phyloP scores from a whole-genome alignment of 2,113 vertebrate species.

The Myxocyprinus asiaticus region DNA sequence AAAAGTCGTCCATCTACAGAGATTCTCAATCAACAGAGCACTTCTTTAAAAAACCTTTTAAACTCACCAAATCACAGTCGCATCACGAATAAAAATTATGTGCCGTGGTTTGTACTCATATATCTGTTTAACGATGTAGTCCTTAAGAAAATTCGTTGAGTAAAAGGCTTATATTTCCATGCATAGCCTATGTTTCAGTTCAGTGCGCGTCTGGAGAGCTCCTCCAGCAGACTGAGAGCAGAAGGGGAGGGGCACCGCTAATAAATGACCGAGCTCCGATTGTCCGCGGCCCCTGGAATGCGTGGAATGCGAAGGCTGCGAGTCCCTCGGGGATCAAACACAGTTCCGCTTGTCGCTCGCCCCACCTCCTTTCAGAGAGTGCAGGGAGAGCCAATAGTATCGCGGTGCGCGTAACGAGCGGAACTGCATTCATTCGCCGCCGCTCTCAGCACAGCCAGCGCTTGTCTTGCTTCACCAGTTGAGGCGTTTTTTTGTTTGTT shows the following conservation, averaged over 20 bases:
- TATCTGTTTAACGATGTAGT: conserved; percentile 30
- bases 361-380: conserved; percentile 5
- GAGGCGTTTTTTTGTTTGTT: conserved; percentile 8
- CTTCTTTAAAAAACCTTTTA: background rate
- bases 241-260: conserved; percentile 64
- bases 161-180: conserved; percentile 35
- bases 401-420: too few relatives aligned
- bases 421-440: too few relatives aligned
- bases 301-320: conserved; percentile 88
- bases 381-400: background rate
- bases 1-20: too few relatives aligned
- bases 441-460: background rate
- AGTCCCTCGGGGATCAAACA: conserved; percentile 81
- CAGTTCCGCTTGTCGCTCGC: conserved; percentile 55
- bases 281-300: conserved; percentile 84
- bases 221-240: conserved; percentile 65
- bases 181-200: conserved; percentile 24
- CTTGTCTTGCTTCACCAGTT: background rate
- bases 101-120: background rate
- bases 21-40: background rate
- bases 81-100: conserved; percentile 54
- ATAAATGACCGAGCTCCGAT: conserved; percentile 79
- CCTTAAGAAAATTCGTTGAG: conserved; percentile 14
- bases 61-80: conserved; percentile 61
- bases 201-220: conserved; percentile 44